Evolutionary conservation across 2,113 vertebrate genomes (phyloP), one percentile per base, ranked within the genome.

Genomic region (Xenopus borealis): DNA sequence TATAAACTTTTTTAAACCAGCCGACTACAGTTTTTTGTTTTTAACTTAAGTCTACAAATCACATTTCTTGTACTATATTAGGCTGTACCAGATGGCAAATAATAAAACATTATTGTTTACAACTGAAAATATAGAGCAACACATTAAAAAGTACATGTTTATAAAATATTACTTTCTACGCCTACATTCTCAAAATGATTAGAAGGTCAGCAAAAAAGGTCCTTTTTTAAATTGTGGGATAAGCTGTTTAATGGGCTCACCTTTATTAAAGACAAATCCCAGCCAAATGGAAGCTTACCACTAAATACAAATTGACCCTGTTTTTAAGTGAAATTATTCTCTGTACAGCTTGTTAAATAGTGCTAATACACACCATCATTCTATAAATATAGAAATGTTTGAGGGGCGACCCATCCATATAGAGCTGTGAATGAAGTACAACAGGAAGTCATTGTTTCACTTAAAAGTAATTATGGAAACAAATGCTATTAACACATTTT

Each of bases 41-140:
- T 61, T 62, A 12, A 71, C 59, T 20, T 61, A 46, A 62, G 69
- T 47, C 57, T 71, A 58, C 61, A 20, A 70, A 66, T 59, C 47
- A 13, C 3, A 13, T 16, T 50, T 50, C 4, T 6, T 50, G 47
- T 23, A 66, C n/a, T 58, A 58, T 66, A 52, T 62, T 73, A 63
- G 72, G 10, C 72, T 66, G 44, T 53, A 17, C 72, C 72, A 58
- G 62, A 52, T 66, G 72, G 63, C 33, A 73, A 58, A 58, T 66
- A 73, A 52, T 73, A 73, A 73, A 73, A 73, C n/a, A 45, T 66
- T 58, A 73, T 66, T 52, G 72, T 50, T 33, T 58, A 73, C 55
- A 66, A 73, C 55, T 66, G 44, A 63, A 62, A 72, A 61, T 71
- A 59, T 55, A 30, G 47, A 58, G 47, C 61, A 64, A 65, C 64